These are phyloP conservation scores for Pelosia muscerda DNA, from an alignment of 2,888 invertebrate genomes.

Conservation along the genomic window DNA sequence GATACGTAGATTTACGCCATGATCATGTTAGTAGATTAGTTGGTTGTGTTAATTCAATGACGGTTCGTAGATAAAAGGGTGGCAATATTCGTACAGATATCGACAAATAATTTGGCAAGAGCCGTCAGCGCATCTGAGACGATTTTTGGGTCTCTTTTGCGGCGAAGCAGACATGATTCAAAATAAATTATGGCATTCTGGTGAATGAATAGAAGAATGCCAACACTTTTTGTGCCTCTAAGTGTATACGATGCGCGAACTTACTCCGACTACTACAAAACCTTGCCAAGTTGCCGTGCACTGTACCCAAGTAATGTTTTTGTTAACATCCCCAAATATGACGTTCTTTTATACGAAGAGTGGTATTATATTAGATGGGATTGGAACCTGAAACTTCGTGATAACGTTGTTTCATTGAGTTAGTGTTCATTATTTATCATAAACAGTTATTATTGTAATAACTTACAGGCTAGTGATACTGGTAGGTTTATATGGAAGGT, in stretches of 20 bases:
- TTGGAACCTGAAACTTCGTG: background rate
- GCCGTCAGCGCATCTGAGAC: too few relatives aligned
- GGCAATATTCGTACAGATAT: background rate
- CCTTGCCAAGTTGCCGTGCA: too few relatives aligned
- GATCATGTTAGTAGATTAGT: slow-evolving; percentile 5
- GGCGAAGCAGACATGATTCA: too few relatives aligned
- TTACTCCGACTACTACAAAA: too few relatives aligned
- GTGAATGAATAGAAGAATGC: too few relatives aligned
- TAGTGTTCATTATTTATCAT: background rate
- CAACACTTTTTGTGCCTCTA: too few relatives aligned
- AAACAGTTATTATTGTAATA: background rate
- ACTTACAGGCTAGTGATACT: background rate
- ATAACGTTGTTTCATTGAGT: slow-evolving; percentile 3
- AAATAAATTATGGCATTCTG: too few relatives aligned
- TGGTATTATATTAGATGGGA: background rate
- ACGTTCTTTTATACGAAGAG: background rate
- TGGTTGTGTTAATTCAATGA: background rate
- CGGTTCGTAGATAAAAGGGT: background rate
- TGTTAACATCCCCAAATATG: background rate
- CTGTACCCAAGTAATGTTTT: background rate
- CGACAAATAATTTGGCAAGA: too few relatives aligned
- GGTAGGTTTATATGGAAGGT: background rate
- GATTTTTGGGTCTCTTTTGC: too few relatives aligned
- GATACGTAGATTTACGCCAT: slow-evolving; percentile 9
- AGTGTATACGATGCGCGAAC: too few relatives aligned